Conservation (phyloP, 2,797 vertebrate genomes). For the Sylvilagus floridanus region DNA sequence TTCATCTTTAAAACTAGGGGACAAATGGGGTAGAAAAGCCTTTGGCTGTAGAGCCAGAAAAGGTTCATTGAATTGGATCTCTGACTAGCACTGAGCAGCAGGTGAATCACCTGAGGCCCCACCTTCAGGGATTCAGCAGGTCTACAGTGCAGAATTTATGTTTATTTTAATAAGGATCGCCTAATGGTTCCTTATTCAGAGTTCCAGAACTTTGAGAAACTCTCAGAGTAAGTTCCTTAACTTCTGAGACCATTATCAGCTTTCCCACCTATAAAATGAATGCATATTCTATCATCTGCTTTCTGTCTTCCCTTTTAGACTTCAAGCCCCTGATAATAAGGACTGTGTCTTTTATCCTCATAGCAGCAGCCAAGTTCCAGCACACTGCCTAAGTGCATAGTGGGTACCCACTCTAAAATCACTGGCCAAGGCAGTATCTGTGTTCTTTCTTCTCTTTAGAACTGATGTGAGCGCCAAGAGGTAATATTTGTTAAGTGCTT, state of each 20-base stretch:
- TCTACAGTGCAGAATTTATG: not conserved
- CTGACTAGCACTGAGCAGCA: not conserved
- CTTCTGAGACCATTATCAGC: not conserved
- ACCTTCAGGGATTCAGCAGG: not conserved
- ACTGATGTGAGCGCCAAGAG: not conserved
- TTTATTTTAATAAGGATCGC: not conserved
- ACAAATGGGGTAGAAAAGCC: not conserved
- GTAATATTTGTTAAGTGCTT: not conserved
- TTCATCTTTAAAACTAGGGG: not conserved
- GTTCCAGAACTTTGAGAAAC: not conserved
- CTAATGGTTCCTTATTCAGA: not conserved
- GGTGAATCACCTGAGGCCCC: not conserved
- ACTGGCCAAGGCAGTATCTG: not conserved
- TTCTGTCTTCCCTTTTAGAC: not conserved
- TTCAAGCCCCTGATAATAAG: not conserved
- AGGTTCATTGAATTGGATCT: not conserved
- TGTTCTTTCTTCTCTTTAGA: not conserved
- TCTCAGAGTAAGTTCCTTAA: slow-evolving; percentile 32
- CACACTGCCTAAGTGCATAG: too few relatives aligned
- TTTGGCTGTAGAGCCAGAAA: not conserved
- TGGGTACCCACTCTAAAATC: not conserved
- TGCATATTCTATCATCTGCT: not conserved
- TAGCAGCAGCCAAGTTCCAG: not conserved
- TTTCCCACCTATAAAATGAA: not conserved
- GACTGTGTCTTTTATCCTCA: not conserved